Percentiles rank a stretch among this genome's conserved stretches.
Evolutionary conservation across 2,797 vertebrate species (phyloP).

Genomic region (Melanotaenia pygmaea): DNA sequence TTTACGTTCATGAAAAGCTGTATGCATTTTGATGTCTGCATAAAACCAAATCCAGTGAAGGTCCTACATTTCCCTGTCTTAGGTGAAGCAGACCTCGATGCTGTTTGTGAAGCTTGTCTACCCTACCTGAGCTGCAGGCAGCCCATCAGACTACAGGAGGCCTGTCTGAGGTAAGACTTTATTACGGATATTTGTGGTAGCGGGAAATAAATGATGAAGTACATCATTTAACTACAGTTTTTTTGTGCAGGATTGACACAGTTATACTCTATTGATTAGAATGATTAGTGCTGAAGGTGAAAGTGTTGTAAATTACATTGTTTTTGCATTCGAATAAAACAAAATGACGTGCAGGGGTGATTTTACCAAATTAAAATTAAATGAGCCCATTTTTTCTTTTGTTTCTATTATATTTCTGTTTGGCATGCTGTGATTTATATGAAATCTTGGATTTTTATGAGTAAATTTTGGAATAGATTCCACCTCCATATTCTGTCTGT

Average conservation of each 20-base stretch:
- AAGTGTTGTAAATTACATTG: neutral
- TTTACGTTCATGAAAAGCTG: neutral
- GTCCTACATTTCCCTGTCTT: constrained; percentile 55
- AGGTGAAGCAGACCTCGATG: constrained; percentile 91
- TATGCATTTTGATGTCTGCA: neutral
- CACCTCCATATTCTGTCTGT: neutral
- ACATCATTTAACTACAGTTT: neutral
- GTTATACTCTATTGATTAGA: neutral
- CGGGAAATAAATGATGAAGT: neutral
- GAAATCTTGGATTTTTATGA: neutral
- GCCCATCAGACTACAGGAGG: constrained; percentile 90
- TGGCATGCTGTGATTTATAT: neutral
- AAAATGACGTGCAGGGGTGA: neutral
- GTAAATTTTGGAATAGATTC: neutral
- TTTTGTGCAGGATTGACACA: neutral
- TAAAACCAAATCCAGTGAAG: constrained; percentile 1
- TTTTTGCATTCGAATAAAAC: neutral
- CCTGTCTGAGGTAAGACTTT: constrained; percentile 86
- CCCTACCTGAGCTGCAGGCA: constrained; percentile 93
- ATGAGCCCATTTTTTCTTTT: too few relatives aligned
- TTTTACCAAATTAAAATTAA: too few relatives aligned
- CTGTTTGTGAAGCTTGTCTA: constrained; percentile 88
- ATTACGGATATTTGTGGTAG: neutral
- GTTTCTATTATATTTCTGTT: neutral
- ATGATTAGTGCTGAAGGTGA: too few relatives aligned